A percentile compares a stretch with the other conserved stretches of the same genome.
Conservation (phyloP, 2,113 vertebrate genomes). For the Tragelaphus buxtoni region DNA sequence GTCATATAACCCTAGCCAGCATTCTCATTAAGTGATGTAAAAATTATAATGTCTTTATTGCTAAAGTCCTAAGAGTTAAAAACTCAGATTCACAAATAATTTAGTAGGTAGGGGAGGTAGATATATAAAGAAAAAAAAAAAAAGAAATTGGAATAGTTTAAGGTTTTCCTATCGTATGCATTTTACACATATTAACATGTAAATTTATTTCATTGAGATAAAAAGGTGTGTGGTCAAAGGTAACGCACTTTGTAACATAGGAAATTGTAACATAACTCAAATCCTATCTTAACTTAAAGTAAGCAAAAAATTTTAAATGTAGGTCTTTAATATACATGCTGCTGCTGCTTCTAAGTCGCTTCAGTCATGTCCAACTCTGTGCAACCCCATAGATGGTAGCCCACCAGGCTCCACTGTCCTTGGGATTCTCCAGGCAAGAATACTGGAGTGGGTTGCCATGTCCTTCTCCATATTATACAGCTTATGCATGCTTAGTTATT, state of each 20-base stretch:
- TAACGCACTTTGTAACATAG: not conserved
- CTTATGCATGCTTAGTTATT: not conserved
- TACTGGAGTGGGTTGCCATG: not conserved
- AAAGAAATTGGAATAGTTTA: not conserved
- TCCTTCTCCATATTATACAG: not conserved
- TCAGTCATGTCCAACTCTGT: not conserved
- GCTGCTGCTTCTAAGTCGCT: not conserved
- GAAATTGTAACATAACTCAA: not conserved
- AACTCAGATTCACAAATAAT: not conserved
- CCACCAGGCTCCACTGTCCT: not conserved
- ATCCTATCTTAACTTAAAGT: not conserved
- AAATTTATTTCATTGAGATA: not conserved
- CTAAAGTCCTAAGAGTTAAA: not conserved
- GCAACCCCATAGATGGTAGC: rapidly evolving
- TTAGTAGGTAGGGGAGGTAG: not conserved
- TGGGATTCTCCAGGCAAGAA: not conserved
- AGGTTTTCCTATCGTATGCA: not conserved
- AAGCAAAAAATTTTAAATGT: not conserved
- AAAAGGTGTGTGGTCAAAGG: not conserved
- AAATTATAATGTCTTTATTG: not conserved
- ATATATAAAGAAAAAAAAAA: not conserved
- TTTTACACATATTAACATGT: not conserved
- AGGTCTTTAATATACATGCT: not conserved
- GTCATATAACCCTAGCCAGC: not conserved
- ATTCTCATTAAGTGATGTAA: not conserved